Evolutionary conservation across 2,113 vertebrate species (phyloP), one percentile per base, ranked within the genome.

Genomic region (Stomatorhinus ivindoensis): DNA sequence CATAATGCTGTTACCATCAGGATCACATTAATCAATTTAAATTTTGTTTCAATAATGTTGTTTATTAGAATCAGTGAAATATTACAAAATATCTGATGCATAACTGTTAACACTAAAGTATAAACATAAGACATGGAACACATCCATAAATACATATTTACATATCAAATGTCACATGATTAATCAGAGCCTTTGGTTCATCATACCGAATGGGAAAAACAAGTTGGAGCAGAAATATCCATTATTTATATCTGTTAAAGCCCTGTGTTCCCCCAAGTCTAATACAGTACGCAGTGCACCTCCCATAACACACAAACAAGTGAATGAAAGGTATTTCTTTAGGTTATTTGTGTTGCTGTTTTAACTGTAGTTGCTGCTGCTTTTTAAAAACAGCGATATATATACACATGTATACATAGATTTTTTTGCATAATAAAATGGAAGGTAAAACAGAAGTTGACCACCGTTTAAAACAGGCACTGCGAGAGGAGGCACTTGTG

Each of bases 401-500:
- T 91, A 73, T 76, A 76, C 17, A 80, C 35, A 80, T 19, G 13
- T 90, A 89, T 89, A 91, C 90, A 89, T 89, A 42, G 6, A 39
- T 91, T 24, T 42, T 89, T 86, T 95, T 95, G 94, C 94, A 95
- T 95, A 96, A 95, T 92, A 91, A 87, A 91, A 94, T 93, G 93
- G 90, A 95, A 95, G 94, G 92, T 92, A 93, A 95, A 94, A 89
- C 87, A 92, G 94, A 94, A 61, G 73, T 55, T 80, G 89, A 87
- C 84, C 90, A 94, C 84, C 91, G 91, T 93, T 93, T 91, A 93
- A 80, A 84, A 92, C 94, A 95, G 95, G 94, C 94, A 95, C 95
- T 92, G 92, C 91, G 92, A 91, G 94, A 92, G 91, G 93, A 96
- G 95, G 95, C 95, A 95, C 95, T 95, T 96, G 92, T 94, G 94